Evolutionary conservation across 2,888 invertebrate species (phyloP).

Genomic region (Melipona beecheii): DNA sequence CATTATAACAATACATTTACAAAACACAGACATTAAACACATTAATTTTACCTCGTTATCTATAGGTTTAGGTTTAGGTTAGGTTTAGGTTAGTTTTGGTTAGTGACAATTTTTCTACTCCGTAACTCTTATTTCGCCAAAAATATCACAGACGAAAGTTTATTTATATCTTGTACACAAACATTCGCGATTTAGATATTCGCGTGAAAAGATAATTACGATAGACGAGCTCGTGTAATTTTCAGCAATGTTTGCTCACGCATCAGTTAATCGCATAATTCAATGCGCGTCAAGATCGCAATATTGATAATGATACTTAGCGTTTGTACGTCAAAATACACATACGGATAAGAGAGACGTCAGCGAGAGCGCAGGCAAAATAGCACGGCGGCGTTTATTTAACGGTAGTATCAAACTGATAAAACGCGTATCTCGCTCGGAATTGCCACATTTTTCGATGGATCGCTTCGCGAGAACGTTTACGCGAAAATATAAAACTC

Average conservation of each 20-base stretch:
- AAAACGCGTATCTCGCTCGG: conserved; percentile 21
- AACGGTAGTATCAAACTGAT: neutral
- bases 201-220: neutral
- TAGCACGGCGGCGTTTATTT: conserved; percentile 11
- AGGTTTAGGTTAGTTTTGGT: too few species aligned
- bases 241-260: conserved; percentile 26
- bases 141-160: neutral
- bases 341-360: neutral
- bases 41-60: too few species aligned
- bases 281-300: conserved; percentile 32
- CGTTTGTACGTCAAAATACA: conserved; percentile 9
- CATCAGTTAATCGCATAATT: conserved; percentile 7
- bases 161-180: neutral
- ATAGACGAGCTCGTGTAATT: neutral
- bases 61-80: too few species aligned
- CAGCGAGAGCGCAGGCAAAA: conserved; percentile 10
- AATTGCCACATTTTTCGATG: conserved; percentile 3
- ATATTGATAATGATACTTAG: conserved; percentile 28
- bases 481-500: neutral
- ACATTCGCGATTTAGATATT: neutral
- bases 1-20: neutral
- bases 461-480: neutral
- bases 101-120: neutral
- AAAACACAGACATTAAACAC: too few species aligned
- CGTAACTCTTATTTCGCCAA: neutral